A percentile compares a stretch with the other conserved stretches of the same genome.
These are phyloP conservation scores for Dendrocincla fuliginosa DNA, from an alignment of 2,797 vertebrate species.

Conservation along the genomic window DNA sequence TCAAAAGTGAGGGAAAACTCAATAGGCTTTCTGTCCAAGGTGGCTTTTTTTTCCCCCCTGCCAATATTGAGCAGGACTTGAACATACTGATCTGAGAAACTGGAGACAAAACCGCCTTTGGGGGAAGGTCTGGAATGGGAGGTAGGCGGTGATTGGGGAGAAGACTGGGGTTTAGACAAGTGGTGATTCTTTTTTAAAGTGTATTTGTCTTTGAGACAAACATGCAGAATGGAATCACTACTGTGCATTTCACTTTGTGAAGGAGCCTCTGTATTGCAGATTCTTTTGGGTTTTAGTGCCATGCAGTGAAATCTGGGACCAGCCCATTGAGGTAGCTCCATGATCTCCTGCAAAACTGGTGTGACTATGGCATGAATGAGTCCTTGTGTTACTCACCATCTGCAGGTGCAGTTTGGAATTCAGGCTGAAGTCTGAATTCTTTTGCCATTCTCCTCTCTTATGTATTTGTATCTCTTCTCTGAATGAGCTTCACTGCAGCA, in stretches of 20 bases:
- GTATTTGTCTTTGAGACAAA: background rate
- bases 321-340: background rate
- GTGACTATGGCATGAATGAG: accelerated
- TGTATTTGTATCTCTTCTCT: background rate
- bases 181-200: background rate
- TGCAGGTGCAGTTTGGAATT: background rate
- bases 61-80: background rate
- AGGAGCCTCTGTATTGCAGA: background rate
- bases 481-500: background rate
- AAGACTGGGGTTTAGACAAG: background rate
- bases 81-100: background rate
- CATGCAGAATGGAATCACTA: background rate
- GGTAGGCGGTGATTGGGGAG: background rate
- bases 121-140: background rate
- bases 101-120: background rate
- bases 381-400: background rate
- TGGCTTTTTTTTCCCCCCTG: accelerated
- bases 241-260: background rate
- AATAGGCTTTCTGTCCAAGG: background rate
- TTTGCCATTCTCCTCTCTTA: background rate
- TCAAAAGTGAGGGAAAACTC: background rate
- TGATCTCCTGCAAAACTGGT: background rate
- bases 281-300: background rate
- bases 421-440: background rate
- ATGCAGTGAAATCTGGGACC: background rate